These are phyloP conservation scores for Drosophila crucigera DNA, from an alignment of 2,888 invertebrate genomes.

Conservation along the genomic window DNA sequence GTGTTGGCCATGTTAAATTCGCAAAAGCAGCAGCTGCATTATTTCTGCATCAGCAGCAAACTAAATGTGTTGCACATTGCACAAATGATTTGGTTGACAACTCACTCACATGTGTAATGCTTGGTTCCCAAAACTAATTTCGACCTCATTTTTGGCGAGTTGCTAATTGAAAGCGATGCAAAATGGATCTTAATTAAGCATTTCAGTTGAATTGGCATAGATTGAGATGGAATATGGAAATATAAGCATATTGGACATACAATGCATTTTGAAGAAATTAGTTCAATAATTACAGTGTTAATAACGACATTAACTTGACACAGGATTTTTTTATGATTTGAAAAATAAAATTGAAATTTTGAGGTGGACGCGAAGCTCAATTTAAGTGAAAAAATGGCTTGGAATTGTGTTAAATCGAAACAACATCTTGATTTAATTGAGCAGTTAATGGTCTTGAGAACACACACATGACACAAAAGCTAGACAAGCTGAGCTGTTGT, in stretches of 20 bases:
- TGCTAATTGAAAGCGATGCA: neutral
- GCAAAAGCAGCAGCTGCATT: slow-evolving; percentile 24
- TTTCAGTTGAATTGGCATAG: neutral
- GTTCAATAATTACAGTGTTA: neutral
- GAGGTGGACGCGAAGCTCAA: neutral
- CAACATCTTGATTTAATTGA: neutral
- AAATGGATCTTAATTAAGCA: neutral
- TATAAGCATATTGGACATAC: neutral
- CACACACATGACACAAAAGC: neutral
- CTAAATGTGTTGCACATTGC: slow-evolving; percentile 18
- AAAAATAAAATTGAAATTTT: neutral
- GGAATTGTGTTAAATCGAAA: neutral
- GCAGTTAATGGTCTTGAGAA: slow-evolving; percentile 1
- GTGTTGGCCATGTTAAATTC: slow-evolving; percentile 22
- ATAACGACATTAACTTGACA: neutral
- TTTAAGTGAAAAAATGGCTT: neutral
- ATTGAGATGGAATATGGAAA: slow-evolving; percentile 1
- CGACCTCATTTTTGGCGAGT: neutral
- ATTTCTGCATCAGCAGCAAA: slow-evolving; percentile 16
- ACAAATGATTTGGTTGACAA: neutral
- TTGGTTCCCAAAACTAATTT: slow-evolving; percentile 8
- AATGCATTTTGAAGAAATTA: neutral
- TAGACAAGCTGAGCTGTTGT: slow-evolving; percentile 13
- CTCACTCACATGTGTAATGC: neutral
- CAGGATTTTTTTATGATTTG: neutral